Evolutionary conservation across 2,888 invertebrate species (phyloP), one percentile per base, ranked within the genome.

Genomic region (Druceiella hillmani): DNA sequence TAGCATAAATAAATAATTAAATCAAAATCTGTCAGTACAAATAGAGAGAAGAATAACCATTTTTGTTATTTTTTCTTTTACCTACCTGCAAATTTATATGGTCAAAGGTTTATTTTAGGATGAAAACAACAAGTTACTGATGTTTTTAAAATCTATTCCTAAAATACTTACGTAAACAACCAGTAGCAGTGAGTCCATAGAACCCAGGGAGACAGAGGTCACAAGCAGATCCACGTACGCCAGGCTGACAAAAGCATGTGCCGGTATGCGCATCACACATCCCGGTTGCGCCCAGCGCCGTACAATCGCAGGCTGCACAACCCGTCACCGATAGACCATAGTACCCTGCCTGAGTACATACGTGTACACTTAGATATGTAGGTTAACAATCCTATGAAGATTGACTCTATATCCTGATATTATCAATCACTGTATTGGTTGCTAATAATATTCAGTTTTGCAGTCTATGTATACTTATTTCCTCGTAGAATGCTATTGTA

Each of bases 291-390:
- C 92, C 80, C 17, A 67, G 69, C 11, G 75, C 74, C 48, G 75
- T 68, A 64, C 97, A 97, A 38, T 77, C 75, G 60, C 98, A 98
- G n/a, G 79, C 74, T 28, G 76, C 66, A 58, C 97, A 95, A 25
- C 89, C 91, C 9, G 75, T 67, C 10, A 79, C 78, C 33, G 81
- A 69, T 25, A 86, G 61, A 45, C 88, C 88, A 86, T 89, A 90
- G 62, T 79, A 83, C 5, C 86, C 86, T 48, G 74, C 70, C 79
- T 83, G 56, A 15, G 13, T 17, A 2, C 13, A 24, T 22, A 9
- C n/a, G n/a, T n/a, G n/a, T n/a, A n/a, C n/a, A n/a, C n/a, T n/a
- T n/a, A n/a, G n/a, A n/a, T n/a, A n/a, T n/a, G n/a, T n/a, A n/a
- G n/a, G n/a, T n/a, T n/a, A n/a, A n/a, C n/a, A n/a, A n/a, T n/a